Base-by-base conservation (phyloP, 2,797 vertebrate species). In the Sandelia bainsii region DNA sequence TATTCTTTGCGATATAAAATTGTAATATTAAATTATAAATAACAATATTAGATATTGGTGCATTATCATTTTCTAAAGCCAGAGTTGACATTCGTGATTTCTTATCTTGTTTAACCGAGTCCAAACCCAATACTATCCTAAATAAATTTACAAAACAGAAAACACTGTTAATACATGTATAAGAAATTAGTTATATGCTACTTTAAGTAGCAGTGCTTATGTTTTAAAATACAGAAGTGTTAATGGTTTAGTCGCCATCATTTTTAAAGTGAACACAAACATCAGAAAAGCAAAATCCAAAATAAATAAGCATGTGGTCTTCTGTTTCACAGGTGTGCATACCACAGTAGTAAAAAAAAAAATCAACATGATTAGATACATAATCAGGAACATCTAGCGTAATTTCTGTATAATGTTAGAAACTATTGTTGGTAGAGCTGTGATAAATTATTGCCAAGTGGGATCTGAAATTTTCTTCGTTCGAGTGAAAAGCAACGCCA, bases 381-480 rank as follows among this genome's bases (percentile, higher is more conserved):
- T 75, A 85, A 86, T 86, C 75, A 63, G 48, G 32, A 70, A 80
- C 69, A 78, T 91, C 73, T 9, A 72, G 61, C 85, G 59, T 82
- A 72, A 79, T 78, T 89, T 58, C 70, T 71, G 44, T 63, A 53
- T 78, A 80, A 79, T 72, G 32, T 49, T 84, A 83, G 65, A 53
- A 72, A 78, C 80, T 59, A 86, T 86, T 75, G 73, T 86, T 80
- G 73, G 68, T 84, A 83, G 87, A 58, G 77, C 63, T 77, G 72
- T 69, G 66, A 82, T 85, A 83, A 86, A 87, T 78, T 72, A 81
- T 83, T 88, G 76, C 79, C 68, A 90, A 90, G 87, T 82, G 76
- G 75, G 75, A 88, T 89, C 81, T 81, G 85, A 79, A 81, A 88
- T 92, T 83, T 89, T 73, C 78, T 81, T 78, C 79, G 72, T 87